These are phyloP conservation scores for Sebastes kiyomatsui DNA, from an alignment of 2,797 vertebrate genomes.

Conservation along the genomic window DNA sequence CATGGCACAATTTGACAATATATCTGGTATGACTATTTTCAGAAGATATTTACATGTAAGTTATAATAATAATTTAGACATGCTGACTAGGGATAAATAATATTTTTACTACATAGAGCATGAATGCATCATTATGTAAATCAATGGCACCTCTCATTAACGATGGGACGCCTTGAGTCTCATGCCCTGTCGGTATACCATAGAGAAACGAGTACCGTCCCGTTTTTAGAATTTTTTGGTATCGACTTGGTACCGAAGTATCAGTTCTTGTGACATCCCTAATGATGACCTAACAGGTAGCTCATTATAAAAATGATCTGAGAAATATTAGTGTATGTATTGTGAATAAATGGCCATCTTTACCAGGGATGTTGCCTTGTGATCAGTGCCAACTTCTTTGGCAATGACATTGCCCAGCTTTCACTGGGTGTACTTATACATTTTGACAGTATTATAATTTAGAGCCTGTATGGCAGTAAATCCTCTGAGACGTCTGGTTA, in stretches of 20 bases:
- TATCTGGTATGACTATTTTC: not conserved
- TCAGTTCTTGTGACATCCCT: too few relatives aligned
- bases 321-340: not conserved
- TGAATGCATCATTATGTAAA: too few relatives aligned
- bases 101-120: too few relatives aligned
- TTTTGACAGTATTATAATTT: conserved; percentile 56
- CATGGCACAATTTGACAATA: not conserved
- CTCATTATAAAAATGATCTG: not conserved
- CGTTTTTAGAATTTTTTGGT: too few relatives aligned
- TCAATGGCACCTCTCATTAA: too few relatives aligned
- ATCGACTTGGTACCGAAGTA: too few relatives aligned
- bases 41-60: not conserved
- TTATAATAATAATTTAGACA: too few relatives aligned
- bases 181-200: too few relatives aligned
- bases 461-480: conserved; percentile 38
- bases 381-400: conserved; percentile 5
- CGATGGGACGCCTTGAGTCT: too few relatives aligned
- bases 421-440: conserved; percentile 5
- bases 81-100: too few relatives aligned
- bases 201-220: too few relatives aligned
- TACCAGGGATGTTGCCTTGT: not conserved
- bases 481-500: conserved; percentile 68
- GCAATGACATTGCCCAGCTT: conserved; percentile 16
- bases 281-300: not conserved
- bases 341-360: not conserved